Percentiles rank a stretch among this genome's conserved stretches.
These are phyloP conservation scores for Chionoecetes opilio DNA, from an alignment of 1,140 invertebrate species.

Conservation along the genomic window DNA sequence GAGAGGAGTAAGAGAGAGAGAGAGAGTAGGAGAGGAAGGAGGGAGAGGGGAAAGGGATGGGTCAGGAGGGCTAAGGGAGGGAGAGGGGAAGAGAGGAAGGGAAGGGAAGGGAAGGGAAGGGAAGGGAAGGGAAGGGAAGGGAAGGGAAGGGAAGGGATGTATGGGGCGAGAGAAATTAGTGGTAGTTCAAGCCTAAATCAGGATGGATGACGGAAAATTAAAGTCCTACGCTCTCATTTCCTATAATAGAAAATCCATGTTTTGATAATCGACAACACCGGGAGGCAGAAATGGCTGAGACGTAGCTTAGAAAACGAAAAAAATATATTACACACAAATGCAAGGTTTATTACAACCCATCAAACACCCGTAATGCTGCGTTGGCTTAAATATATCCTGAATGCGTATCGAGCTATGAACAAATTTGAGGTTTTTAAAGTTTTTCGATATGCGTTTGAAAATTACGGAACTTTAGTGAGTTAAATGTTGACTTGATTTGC, in stretches of 20 bases:
- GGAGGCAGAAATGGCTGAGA: not conserved
- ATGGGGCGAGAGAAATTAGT: slow-evolving; percentile 32
- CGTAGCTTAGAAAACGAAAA: not conserved
- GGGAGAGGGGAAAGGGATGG: not conserved
- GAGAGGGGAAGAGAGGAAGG: not conserved
- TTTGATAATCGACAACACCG: not conserved
- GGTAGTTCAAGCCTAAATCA: slow-evolving; percentile 1
- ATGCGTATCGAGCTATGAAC: not conserved
- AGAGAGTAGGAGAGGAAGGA: not conserved
- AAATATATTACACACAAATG: not conserved
- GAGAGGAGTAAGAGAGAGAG: not conserved
- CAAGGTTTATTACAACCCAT: not conserved
- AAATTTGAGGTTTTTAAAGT: not conserved
- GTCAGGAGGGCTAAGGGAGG: not conserved
- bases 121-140: not conserved
- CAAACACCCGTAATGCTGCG: not conserved
- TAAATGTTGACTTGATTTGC: slow-evolving; percentile 20
- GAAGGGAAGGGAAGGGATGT: not conserved
- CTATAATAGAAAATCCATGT: slow-evolving; percentile 15
- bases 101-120: not conserved
- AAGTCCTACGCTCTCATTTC: not conserved
- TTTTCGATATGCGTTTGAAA: not conserved
- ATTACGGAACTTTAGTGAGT: not conserved
- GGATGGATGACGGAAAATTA: slow-evolving; percentile 47
- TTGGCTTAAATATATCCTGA: not conserved